A percentile compares a stretch with the other conserved stretches of the same genome.
Evolutionary conservation across 2,113 vertebrate species (phyloP).

Genomic region (Carettochelys insculpta): DNA sequence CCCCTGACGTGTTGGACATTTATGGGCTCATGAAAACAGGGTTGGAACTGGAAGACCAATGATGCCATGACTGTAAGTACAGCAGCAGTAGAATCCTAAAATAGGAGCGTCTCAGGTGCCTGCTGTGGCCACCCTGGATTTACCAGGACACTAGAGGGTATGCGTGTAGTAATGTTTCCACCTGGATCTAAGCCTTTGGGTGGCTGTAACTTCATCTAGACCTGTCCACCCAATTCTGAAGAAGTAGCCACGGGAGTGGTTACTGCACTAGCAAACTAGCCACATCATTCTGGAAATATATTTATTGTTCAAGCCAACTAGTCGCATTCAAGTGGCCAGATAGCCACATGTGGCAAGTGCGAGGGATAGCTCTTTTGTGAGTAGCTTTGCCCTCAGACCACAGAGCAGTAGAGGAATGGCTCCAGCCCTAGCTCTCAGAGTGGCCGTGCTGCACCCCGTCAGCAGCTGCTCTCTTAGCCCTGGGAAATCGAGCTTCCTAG

Average conservation of each 20-base stretch:
- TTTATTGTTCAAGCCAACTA: too few species aligned
- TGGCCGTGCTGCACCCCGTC: background rate
- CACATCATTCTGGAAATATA: too few species aligned
- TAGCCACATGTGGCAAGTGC: too few species aligned
- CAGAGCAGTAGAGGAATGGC: background rate
- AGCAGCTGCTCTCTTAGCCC: background rate
- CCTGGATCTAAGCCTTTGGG: background rate
- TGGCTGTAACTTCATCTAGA: too few species aligned
- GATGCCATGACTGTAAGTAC: background rate
- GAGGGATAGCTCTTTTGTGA: background rate
- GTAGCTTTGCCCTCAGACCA: background rate
- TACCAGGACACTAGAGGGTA: fast-evolving
- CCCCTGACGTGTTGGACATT: too few species aligned
- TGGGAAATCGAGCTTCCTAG: fast-evolving
- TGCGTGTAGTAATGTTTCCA: background rate
- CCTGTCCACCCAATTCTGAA: too few species aligned
- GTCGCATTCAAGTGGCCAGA: too few species aligned
- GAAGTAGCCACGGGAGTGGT: too few species aligned
- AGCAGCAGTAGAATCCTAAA: background rate
- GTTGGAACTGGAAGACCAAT: background rate
- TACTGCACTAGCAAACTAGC: too few species aligned
- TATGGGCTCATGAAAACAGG: background rate
- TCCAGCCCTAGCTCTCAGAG: background rate
- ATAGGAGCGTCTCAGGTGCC: too few species aligned
- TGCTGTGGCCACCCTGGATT: background rate